Evolutionary conservation across 2,797 vertebrate species (phyloP), one percentile per base, ranked within the genome.

Genomic region (Micrastur ruficollis): DNA sequence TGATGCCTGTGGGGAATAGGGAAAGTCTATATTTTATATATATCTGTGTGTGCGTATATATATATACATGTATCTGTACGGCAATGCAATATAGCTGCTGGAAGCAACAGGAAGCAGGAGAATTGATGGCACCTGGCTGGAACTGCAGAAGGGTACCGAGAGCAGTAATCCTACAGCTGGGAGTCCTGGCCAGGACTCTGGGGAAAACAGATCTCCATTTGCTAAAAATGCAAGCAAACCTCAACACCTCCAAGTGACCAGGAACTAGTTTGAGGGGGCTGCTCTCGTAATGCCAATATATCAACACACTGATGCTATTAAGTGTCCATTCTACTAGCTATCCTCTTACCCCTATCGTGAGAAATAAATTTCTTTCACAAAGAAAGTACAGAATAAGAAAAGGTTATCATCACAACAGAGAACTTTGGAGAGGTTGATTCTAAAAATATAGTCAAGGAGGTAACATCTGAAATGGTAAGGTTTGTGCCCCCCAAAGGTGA

Each of bases 371-470:
- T 25, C 18, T 53, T 62, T 80, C 47, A 47, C 47, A 49, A 32
- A 58, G 32, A 34, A 80, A 55, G 17, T 68, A 75, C 81, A 47
- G 56, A 87, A 38, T 53, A 55, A 89, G 58, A 36, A 80, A 70
- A 90, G 15, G 53, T 66, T 80, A 9, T 67, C 16, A 49, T 34
- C 21, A 16, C 49, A 78, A 58, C 1, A 61, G 61, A 91, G 62
- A 81, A 81, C 50, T 87, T 50, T 47, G 0, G 2, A 94, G 68
- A 86, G n/a, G 46, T 68, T 68, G 36, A n/a, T 63, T 65, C 92
- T 82, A 89, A 96, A 96, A 96, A 87, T 88, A 74, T 4, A 65
- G 31, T 38, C 18, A 86, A 90, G 50, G 59, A 93, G 79, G 40
- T 86, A 92, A 93, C 70, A 59, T 81, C 68, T 91, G 52, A 74